Evolutionary conservation across 2,797 vertebrate species (phyloP), one percentile per base, ranked within the genome.

Genomic region (Gephyroberyx darwinii): DNA sequence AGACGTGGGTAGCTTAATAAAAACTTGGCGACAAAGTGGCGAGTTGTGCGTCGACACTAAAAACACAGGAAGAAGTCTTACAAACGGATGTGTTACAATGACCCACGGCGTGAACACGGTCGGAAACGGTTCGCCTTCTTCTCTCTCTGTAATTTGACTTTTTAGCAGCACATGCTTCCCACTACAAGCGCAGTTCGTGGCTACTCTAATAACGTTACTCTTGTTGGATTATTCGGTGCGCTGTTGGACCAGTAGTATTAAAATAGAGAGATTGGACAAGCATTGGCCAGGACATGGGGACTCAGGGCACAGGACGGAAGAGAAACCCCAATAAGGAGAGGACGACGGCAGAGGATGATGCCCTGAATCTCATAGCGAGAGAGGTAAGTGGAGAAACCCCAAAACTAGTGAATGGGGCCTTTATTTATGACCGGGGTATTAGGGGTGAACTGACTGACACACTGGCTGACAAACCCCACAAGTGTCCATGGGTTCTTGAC

Each of bases 311-410:
- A 1, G 96, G 97, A 81, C 93, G 97, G 56, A 97, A 93, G 84
- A 93, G 97, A 84, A 93, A 95, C 71, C 95, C 95, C 69, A 96
- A 94, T 82, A 95, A 96, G 84, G 96, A 97, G 62, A 93, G 89
- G 63, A 89, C 96, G 67, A 94, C 96, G 37, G 96, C 94, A 0
- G 97, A 98, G 89, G 96, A 97, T 87, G 96, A 98, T 89, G 95
- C 97, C 26, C 91, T 98, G 0, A 97, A 95, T 69, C 94, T 96
- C 77, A 97, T 98, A 55, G 97, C 96, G 4, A 93, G 95, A 81
- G 96, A 98, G 96, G 97, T 97, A 88, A 92, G 93, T 56, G 20
- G 19, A 13, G 8, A 16, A 20, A n/a, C n/a, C n/a, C n/a, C n/a
- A n/a, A n/a, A n/a, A n/a, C n/a, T 0, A 30, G 14, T 68, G 48